Base-by-base conservation (phyloP, 2,113 vertebrate species). In the Mirza zaza region DNA sequence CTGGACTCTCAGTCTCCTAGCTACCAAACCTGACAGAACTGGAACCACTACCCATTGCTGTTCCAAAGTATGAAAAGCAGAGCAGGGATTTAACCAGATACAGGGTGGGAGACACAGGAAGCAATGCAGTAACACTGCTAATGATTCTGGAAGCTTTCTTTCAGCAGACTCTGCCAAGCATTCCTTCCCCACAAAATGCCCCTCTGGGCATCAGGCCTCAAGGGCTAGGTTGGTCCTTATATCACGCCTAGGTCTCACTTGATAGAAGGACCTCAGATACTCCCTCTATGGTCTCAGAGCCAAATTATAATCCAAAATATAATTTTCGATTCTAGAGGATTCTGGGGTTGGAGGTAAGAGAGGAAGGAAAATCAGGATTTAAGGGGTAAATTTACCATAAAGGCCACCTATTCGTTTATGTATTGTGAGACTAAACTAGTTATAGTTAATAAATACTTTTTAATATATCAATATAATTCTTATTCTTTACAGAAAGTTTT, bases 401-500 rank as follows among this genome's bases (percentile, higher is more conserved):
- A 71, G 61, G 32, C 34, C 45, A 92, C 29, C 6, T 27, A 52
- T 76, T 86, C 59, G 76, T 73, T 52, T 57, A 15, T 63, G 65
- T 18, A 94, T 8, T 42, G 23, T 70, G 55, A 96, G n/a, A 89
- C 42, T 80, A 76, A 81, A 86, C 27, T 81, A 85, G 15, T 9
- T 77, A 70, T 55, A 45, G 23, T 90, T 92, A 65, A 87, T 52
- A 90, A 90, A 75, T 2, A 42, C n/a, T 71, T 91, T 52, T 65
- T 63, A 70, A 57, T 63, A 50, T 92, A 87, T 79, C 25, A 77
- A 21, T 71, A 48, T 65, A 95, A 73, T 14, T 93, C 59, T 84
- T 84, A 68, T 87, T 84, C 20, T 55, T 95, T 36, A 82, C 81
- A 80, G n/a, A 90, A 97, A 50, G 82, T 45, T 89, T 96, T 76